Evolutionary conservation across 2,888 invertebrate species (phyloP).

Genomic region (Brassicogethes aeneus): DNA sequence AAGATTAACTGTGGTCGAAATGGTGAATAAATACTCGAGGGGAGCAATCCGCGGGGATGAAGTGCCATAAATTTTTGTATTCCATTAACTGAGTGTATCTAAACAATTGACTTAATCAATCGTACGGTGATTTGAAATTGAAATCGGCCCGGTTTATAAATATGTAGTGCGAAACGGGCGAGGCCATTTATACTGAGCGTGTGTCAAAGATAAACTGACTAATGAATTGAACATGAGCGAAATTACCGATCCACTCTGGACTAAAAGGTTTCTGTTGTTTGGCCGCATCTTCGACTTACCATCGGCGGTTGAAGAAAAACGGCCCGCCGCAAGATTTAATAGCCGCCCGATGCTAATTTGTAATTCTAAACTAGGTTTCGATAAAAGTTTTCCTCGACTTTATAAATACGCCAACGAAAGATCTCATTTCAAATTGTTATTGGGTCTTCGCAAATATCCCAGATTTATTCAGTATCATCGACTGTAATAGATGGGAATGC

Average conservation of each 20-base stretch:
- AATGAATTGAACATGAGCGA: constrained; percentile 42
- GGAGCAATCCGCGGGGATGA: no score
- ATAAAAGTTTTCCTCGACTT: no score
- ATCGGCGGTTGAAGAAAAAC: constrained; percentile 4
- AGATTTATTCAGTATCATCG: no score
- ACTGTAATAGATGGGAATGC: no score
- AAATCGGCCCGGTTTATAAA: constrained; percentile 13
- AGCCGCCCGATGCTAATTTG: constrained; percentile 3
- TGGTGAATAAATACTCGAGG: no score
- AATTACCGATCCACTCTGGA: constrained; percentile 36
- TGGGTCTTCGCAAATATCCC: no score
- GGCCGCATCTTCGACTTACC: constrained; percentile 24
- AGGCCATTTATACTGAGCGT: constrained; percentile 20
- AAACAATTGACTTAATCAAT: constrained; percentile 1
- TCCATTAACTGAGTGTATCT: neutral
- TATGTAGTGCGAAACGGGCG: constrained; percentile 5
- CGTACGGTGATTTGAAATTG: constrained; percentile 15
- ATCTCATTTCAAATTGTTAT: no score
- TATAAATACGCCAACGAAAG: no score
- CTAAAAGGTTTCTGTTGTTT: constrained; percentile 43
- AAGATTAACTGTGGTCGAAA: no score
- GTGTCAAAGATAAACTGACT: constrained; percentile 34
- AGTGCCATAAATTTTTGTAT: constrained; percentile 1
- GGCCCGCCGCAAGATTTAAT: constrained; percentile 8
- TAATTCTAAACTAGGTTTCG: no score